These are phyloP conservation scores for Otis tarda DNA, from an alignment of 2,113 vertebrate species.

Conservation along the genomic window DNA sequence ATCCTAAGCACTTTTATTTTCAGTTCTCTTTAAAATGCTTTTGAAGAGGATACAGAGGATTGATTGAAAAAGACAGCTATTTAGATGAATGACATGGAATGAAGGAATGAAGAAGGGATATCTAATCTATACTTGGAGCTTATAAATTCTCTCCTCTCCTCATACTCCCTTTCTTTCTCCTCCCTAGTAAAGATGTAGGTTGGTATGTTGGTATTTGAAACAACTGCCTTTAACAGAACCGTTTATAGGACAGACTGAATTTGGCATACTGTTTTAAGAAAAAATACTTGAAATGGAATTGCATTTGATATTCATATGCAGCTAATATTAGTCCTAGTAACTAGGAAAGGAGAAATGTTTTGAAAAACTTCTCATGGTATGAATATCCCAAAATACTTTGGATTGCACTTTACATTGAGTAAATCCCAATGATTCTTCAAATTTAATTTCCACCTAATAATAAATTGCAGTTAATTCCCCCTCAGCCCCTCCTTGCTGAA, in stretches of 20 bases:
- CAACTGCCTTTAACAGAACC: slow-evolving; percentile 24
- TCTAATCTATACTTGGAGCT: neutral
- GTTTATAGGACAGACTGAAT: neutral
- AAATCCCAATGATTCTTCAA: slow-evolving; percentile 3
- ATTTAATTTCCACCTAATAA: slow-evolving; percentile 14
- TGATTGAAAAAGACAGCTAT: neutral
- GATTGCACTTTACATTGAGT: neutral
- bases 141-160: neutral
- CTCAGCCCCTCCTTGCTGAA: neutral
- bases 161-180: neutral
- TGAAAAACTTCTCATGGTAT: neutral
- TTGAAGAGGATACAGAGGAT: neutral
- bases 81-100: neutral
- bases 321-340: slow-evolving; percentile 34
- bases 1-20: neutral
- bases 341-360: slow-evolving; percentile 39
- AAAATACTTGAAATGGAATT: neutral
- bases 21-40: neutral
- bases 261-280: neutral
- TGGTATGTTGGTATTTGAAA: slow-evolving; percentile 47
- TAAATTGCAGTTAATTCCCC: neutral
- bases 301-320: neutral
- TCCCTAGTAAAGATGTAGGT: neutral
- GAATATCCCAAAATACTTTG: neutral
- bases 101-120: neutral